Percentiles rank a stretch among this genome's conserved stretches.
Evolutionary conservation across 92 coral and sea anemone species (phyloP).

Genomic region (Heteractis magnifica): DNA sequence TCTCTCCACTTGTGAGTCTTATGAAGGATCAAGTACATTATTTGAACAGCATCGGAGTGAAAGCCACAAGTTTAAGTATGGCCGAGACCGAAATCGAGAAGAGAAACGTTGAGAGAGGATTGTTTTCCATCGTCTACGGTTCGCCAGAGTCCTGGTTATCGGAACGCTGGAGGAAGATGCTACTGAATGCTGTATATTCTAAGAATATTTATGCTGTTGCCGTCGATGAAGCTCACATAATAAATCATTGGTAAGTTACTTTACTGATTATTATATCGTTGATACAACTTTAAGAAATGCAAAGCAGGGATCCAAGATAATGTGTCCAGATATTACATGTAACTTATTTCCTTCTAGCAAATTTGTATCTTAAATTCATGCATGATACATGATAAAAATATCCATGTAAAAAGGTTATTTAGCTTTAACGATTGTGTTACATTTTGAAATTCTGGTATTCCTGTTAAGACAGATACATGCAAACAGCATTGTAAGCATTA

Average conservation of each 20-base stretch:
- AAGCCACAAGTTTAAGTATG: constrained; percentile 25
- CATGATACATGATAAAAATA: too few species aligned
- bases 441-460: too few species aligned
- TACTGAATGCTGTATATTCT: constrained; percentile 16
- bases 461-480: too few species aligned
- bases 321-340: too few species aligned
- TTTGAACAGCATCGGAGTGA: constrained; percentile 25
- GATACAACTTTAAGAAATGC: background rate
- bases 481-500: too few species aligned
- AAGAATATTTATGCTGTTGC: constrained; percentile 30
- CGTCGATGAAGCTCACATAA: constrained; percentile 40
- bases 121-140: constrained; percentile 38
- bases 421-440: too few species aligned
- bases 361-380: too few species aligned
- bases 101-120: constrained; percentile 27
- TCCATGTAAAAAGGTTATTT: too few species aligned
- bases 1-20: constrained; percentile 36
- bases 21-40: constrained; percentile 32
- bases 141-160: constrained; percentile 39
- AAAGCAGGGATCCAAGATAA: too few species aligned
- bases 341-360: too few species aligned
- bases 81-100: background rate
- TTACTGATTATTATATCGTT: background rate
- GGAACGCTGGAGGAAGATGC: constrained; percentile 21
- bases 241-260: constrained; percentile 36